Base-by-base conservation (phyloP, 2,888 invertebrate species). In the Tiliacea aurago region DNA sequence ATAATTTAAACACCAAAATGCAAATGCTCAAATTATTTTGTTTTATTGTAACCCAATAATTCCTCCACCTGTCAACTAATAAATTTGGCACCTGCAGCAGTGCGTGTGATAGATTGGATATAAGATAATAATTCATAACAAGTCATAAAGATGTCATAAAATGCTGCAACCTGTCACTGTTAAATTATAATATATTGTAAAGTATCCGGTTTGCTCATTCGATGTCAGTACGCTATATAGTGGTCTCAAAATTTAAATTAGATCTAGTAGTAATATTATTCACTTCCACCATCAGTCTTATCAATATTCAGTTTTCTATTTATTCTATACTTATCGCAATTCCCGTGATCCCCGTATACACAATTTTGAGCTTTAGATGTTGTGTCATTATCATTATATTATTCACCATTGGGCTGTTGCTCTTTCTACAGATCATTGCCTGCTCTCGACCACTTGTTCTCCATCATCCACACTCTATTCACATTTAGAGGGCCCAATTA, bases 91-190 rank as follows among this genome's bases (percentile, higher is more conserved):
- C 68, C 53, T 69, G 65, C 47, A 43, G 41, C 70, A 63, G 45
- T 59, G 3, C 18, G 11, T 62, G 5, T 84, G 83, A 84, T 84
- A 59, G 20, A 81, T 77, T 56, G 2, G 11, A 70, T 23, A 55
- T 37, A 13, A 18, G 23, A 13, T 47, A 33, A 82, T 81, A 82
- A 84, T 62, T 80, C 55, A 69, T 33, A 55, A n/a, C 45, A 62
- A 70, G 85, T 61, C 82, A 66, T 76, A 64, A 76, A 81, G 61
- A 81, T 81, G 68, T 76, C 78, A 45, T 56, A 82, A 84, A 76
- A 55, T 51, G 2, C 45, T 37, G 23, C 58, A 62, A 62, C 10
- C 33, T 64, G 55, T 59, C 63, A 64, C 59, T 43, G 56, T 53
- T 64, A 61, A 73, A 73, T 70, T 70, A 63, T 47, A 59, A 43